A percentile compares a stretch with the other conserved stretches of the same genome.
Evolutionary conservation across 1,140 invertebrate genomes (phyloP).

Genomic region (Arctopsyche grandis): DNA sequence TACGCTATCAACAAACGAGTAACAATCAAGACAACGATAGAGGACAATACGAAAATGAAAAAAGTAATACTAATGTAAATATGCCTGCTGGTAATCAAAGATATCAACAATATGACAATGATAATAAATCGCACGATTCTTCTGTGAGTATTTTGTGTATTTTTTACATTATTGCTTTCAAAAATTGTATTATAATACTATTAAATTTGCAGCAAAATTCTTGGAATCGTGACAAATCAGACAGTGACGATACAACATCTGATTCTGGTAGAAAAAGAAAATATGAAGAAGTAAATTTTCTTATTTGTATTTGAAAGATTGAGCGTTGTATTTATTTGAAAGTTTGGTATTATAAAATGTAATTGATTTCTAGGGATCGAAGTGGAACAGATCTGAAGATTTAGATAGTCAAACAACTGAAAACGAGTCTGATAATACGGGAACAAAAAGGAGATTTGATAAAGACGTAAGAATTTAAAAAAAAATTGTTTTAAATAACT

Average conservation of each 20-base stretch:
- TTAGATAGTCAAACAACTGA: slow-evolving; percentile 32
- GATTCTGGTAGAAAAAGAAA: slow-evolving; percentile 48
- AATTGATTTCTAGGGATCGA: slow-evolving; percentile 21
- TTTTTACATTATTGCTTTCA: neutral
- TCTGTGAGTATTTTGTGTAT: slow-evolving; percentile 20
- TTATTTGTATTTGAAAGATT: neutral
- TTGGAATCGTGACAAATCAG: slow-evolving; percentile 45
- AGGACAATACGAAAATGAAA: slow-evolving; percentile 24
- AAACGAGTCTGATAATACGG: slow-evolving; percentile 42
- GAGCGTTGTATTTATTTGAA: neutral
- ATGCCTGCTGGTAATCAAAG: neutral
- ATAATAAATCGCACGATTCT: slow-evolving; percentile 27
- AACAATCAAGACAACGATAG: slow-evolving; percentile 30
- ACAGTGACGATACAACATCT: slow-evolving; percentile 42
- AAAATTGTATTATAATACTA: neutral
- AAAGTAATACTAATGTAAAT: slow-evolving; percentile 1
- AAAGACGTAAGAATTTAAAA: slow-evolving; percentile 39
- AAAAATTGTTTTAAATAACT: neutral
- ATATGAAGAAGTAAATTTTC: slow-evolving; percentile 49
- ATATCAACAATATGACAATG: slow-evolving; percentile 39
- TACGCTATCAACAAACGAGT: slow-evolving; percentile 35
- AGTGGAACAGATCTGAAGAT: slow-evolving; percentile 45
- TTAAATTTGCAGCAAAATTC: slow-evolving; percentile 36
- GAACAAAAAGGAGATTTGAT: slow-evolving; percentile 46
- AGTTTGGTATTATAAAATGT: neutral